Conservation (phyloP, 1,140 invertebrate genomes). For the Calosoma granatense region DNA sequence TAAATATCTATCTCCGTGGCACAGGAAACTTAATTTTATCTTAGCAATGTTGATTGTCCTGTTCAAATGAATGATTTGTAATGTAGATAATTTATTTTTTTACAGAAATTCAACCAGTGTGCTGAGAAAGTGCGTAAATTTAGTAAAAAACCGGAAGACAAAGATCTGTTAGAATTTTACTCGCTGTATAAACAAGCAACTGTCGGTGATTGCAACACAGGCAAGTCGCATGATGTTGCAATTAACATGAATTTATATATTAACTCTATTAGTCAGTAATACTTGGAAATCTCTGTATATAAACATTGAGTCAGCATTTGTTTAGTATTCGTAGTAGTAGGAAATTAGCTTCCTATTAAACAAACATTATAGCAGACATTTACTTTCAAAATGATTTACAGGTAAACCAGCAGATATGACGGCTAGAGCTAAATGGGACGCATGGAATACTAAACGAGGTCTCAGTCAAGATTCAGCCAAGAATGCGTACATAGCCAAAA, state of each 20-base stretch:
- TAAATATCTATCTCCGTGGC: no score
- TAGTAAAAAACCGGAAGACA: slow-evolving; percentile 59
- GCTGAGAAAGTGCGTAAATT: slow-evolving; percentile 78
- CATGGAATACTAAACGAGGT: slow-evolving; percentile 76
- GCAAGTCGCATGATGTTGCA: no score
- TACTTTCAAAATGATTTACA: slow-evolving; percentile 25
- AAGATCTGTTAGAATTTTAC: slow-evolving; percentile 79
- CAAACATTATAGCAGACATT: no score
- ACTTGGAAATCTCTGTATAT: background rate
- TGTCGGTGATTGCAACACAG: slow-evolving; percentile 74
- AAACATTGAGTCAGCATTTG: no score
- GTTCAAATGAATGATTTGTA: no score
- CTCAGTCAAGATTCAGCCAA: slow-evolving; percentile 68
- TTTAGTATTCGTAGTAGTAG: no score
- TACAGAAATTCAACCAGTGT: slow-evolving; percentile 72
- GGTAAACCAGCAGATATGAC: slow-evolving; percentile 77
- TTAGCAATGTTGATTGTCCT: no score
- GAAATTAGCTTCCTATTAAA: no score
- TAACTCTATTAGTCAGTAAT: background rate
- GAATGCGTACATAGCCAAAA: slow-evolving; percentile 66
- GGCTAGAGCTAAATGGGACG: slow-evolving; percentile 90
- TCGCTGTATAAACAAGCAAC: slow-evolving; percentile 80
- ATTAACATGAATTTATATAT: slow-evolving; percentile 7
- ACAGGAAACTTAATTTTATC: no score
- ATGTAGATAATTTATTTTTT: slow-evolving; percentile 21